These are phyloP conservation scores for Benthosema pterotum DNA, from an alignment of 2,797 vertebrate species.

Conservation along the genomic window DNA sequence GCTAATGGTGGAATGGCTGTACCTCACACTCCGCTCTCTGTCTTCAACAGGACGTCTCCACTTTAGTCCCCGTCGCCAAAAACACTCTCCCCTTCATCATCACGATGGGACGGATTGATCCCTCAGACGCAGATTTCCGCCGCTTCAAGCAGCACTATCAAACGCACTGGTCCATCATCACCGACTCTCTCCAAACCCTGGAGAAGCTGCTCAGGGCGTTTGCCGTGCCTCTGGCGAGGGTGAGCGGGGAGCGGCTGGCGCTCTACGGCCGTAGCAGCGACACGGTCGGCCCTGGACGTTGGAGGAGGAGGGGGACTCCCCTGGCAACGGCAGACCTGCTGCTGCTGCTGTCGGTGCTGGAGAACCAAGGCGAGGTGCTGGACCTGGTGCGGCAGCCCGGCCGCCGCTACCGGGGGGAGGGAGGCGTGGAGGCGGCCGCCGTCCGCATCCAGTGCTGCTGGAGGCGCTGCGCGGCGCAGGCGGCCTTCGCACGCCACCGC, in stretches of 20 bases:
- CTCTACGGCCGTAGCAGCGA: conserved; percentile 63
- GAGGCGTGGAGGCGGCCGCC: conserved; percentile 73
- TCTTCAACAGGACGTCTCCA: conserved; percentile 59
- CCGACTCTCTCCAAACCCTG: conserved; percentile 69
- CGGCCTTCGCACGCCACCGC: conserved; percentile 66
- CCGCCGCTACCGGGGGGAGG: conserved; percentile 81
- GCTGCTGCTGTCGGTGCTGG: conserved; percentile 78
- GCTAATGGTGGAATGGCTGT: conserved; percentile 2
- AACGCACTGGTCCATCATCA: conserved; percentile 74
- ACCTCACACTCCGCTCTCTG: conserved; percentile 30
- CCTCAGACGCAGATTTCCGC: conserved; percentile 71
- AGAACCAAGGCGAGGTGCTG: conserved; percentile 73
- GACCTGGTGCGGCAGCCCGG: conserved; percentile 70
- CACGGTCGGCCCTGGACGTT: conserved; percentile 27
- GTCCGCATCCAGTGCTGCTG: conserved; percentile 82
- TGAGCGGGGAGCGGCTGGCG: conserved; percentile 69
- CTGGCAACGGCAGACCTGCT: conserved; percentile 62
- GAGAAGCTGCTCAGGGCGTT: conserved; percentile 79
- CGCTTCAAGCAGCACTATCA: conserved; percentile 78
- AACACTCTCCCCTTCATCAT: conserved; percentile 67
- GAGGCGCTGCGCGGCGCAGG: conserved; percentile 70
- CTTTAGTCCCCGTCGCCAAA: conserved; percentile 13
- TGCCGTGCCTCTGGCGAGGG: conserved; percentile 77
- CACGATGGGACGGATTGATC: conserved; percentile 72
- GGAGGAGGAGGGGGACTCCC: conserved; percentile 54